Percentiles rank a stretch among this genome's conserved stretches.
These are phyloP conservation scores for Dryococelus australis DNA, from an alignment of 2,888 invertebrate genomes.

Conservation along the genomic window DNA sequence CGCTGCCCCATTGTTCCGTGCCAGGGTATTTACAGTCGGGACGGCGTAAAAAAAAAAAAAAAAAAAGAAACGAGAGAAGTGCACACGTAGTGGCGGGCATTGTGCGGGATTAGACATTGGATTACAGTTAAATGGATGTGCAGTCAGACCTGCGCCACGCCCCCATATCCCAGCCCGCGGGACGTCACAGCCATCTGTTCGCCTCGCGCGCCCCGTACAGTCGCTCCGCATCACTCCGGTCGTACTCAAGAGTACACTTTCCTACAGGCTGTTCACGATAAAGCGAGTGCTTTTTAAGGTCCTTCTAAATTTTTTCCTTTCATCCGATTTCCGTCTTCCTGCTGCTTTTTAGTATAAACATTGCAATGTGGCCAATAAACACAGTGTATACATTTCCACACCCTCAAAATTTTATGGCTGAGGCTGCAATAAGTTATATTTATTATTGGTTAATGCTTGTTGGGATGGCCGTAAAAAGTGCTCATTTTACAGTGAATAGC, in stretches of 20 bases:
- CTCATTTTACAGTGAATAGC: too few relatives aligned
- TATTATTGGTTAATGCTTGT: too few relatives aligned
- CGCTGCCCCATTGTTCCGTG: conserved; percentile 11
- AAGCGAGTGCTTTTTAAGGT: too few relatives aligned
- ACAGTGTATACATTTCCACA: too few relatives aligned
- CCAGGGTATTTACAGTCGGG: conserved; percentile 7
- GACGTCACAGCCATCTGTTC: neutral
- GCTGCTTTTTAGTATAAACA: too few relatives aligned
- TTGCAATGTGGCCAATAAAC: too few relatives aligned
- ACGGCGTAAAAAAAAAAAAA: neutral
- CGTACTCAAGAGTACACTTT: neutral
- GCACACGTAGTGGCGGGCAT: conserved; percentile 16
- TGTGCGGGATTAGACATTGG: conserved; percentile 16
- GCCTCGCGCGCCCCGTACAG: neutral
- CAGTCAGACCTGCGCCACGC: neutral
- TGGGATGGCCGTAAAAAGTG: too few relatives aligned
- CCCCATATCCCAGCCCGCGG: neutral
- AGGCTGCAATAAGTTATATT: too few relatives aligned
- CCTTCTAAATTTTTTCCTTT: too few relatives aligned
- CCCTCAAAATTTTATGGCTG: too few relatives aligned
- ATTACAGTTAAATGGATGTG: conserved; percentile 16
- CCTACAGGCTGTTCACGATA: too few relatives aligned
- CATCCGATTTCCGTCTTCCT: too few relatives aligned
- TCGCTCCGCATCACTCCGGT: neutral
- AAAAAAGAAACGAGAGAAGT: neutral